phyloP scores from a whole-genome alignment of 92 coral and sea anemone genomes.

The Plumapathes pennacea region DNA sequence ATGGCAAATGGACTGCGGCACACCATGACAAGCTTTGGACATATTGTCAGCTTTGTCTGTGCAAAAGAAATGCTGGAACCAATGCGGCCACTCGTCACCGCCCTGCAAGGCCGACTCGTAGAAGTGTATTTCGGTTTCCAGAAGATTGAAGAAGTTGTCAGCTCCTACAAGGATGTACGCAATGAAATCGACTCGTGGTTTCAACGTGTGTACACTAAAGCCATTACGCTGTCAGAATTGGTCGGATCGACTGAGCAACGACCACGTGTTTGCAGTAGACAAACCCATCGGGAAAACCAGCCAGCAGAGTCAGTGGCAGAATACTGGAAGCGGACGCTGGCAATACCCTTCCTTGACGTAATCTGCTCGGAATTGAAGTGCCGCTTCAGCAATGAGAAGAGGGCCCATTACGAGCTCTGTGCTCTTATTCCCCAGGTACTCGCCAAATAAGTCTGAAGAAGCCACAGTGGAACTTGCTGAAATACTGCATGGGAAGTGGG shows the following conservation, averaged over 20 bases:
- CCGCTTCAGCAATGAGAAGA: conserved; percentile 32
- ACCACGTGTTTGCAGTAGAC: conserved; percentile 50
- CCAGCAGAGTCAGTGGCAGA: conserved; percentile 38
- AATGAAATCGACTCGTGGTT: conserved; percentile 33
- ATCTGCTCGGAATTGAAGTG: conserved; percentile 28
- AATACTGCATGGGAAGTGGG: conserved; percentile 48
- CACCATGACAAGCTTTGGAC: conserved; percentile 57
- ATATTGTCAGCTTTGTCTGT: conserved; percentile 60
- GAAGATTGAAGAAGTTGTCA: conserved; percentile 29
- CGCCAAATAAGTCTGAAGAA: conserved; percentile 1
- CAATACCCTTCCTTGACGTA: conserved; percentile 27
- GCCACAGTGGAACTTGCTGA: conserved; percentile 10
- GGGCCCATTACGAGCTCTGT: conserved; percentile 37
- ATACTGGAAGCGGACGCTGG: conserved; percentile 47
- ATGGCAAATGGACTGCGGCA: conserved; percentile 77
- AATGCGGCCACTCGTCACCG: conserved; percentile 44
- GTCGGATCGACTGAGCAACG: conserved; percentile 12
- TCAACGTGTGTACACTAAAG: conserved; percentile 24
- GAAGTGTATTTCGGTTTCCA: conserved; percentile 38
- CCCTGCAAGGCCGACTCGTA: conserved; percentile 26
- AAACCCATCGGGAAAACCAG: conserved; percentile 18
- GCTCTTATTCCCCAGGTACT: conserved; percentile 21
- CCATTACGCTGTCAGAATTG: conserved; percentile 14
- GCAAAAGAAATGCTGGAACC: conserved; percentile 68
- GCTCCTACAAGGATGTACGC: conserved; percentile 14